Evolutionary conservation across 2,888 invertebrate species (phyloP).

Genomic region (Spodoptera littoralis): DNA sequence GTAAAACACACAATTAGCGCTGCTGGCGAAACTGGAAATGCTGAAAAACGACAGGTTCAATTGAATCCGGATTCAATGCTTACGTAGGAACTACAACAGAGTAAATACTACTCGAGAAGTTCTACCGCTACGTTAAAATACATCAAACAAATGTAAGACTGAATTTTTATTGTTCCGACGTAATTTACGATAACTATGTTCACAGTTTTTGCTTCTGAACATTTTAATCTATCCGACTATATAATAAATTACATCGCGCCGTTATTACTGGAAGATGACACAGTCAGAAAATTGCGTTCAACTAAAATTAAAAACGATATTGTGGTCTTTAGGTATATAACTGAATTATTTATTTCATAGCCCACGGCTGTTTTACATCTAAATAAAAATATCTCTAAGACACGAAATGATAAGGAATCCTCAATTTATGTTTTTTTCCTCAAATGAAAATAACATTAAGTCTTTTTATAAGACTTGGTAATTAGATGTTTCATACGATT

Average conservation of each 20-base stretch:
- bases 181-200: slow-evolving; percentile 21
- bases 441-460: no score
- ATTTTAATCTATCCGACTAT: slow-evolving; percentile 15
- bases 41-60: slow-evolving; percentile 1
- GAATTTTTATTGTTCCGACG: slow-evolving; percentile 11
- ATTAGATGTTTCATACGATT: no score
- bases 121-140: slow-evolving; percentile 15
- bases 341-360: not conserved
- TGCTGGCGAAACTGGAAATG: not conserved
- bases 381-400: not conserved
- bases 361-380: slow-evolving; percentile 1
- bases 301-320: slow-evolving; percentile 1
- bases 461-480: no score
- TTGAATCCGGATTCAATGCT: slow-evolving; percentile 6
- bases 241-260: not conserved
- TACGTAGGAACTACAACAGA: not conserved
- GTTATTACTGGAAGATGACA: slow-evolving; percentile 16
- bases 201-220: slow-evolving; percentile 4
- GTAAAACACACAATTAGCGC: slow-evolving; percentile 4
- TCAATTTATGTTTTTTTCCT: no score
- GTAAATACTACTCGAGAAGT: slow-evolving; percentile 3
- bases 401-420: not conserved
- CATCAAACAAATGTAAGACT: slow-evolving; percentile 11
- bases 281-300: not conserved
- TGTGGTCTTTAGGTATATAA: not conserved